Percentiles rank a stretch among this genome's conserved stretches.
Evolutionary conservation across 1,140 invertebrate genomes (phyloP).

Genomic region (Dendrolimus kikuchii): DNA sequence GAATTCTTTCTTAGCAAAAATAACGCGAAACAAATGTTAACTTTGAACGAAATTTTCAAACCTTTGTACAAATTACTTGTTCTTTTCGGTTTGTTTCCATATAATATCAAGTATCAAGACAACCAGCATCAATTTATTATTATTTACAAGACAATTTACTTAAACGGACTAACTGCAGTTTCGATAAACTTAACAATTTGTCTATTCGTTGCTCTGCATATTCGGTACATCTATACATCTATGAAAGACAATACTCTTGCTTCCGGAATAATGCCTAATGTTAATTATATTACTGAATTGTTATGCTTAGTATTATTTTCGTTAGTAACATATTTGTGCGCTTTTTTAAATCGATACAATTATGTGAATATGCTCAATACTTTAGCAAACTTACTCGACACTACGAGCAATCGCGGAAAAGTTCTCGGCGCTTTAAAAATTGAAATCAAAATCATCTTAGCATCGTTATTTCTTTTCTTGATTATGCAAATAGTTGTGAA

Average conservation of each 20-base stretch:
- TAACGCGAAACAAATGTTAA: constrained; percentile 6
- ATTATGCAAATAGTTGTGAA: constrained; percentile 31
- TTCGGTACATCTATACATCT: constrained; percentile 24
- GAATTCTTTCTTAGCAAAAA: constrained; percentile 8
- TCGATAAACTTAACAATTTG: constrained; percentile 21
- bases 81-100: constrained; percentile 39
- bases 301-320: constrained; percentile 24
- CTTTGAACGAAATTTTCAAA: constrained; percentile 29
- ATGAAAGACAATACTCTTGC: constrained; percentile 28
- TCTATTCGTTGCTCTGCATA: constrained; percentile 29
- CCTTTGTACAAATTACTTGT: constrained; percentile 35
- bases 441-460: constrained; percentile 22
- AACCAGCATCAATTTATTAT: constrained; percentile 24
- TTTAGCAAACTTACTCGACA: constrained; percentile 20
- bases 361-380: constrained; percentile 41
- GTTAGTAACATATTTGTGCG: constrained; percentile 26
- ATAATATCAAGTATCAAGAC: constrained; percentile 32
- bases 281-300: constrained; percentile 47
- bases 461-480: constrained; percentile 14
- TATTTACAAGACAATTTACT: constrained; percentile 35
- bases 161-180: constrained; percentile 35
- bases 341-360: constrained; percentile 30
- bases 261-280: constrained; percentile 31
- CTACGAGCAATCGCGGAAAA: constrained; percentile 14
- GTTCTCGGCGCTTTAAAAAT: constrained; percentile 22